Percentiles rank a stretch among this genome's conserved stretches.
Evolutionary conservation across 2,888 invertebrate species (phyloP).

Genomic region (Ommatoiulus sabulosus): DNA sequence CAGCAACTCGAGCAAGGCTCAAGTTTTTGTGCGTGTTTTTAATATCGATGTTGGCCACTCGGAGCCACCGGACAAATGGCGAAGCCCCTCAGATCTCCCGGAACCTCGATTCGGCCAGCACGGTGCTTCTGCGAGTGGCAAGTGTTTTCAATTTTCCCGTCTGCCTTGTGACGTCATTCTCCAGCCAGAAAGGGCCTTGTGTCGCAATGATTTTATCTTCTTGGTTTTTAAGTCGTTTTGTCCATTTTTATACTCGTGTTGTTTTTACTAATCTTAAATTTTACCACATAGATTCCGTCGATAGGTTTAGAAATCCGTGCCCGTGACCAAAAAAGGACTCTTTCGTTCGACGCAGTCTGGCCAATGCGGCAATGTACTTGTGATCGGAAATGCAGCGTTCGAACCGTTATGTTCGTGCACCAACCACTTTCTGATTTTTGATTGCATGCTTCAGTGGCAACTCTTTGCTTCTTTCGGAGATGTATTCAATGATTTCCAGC

Average conservation of each 20-base stretch:
- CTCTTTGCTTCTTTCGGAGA: background rate
- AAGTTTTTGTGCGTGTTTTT: background rate
- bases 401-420: background rate
- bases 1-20: background rate
- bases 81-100: background rate
- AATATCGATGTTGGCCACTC: background rate
- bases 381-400: background rate
- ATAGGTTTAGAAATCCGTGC: background rate
- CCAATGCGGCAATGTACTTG: no score
- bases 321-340: background rate
- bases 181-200: background rate
- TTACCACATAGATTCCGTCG: constrained; percentile 39
- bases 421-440: background rate
- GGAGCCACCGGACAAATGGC: background rate
- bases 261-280: constrained; percentile 30
- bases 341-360: background rate
- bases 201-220: background rate
- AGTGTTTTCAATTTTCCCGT: background rate
- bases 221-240: constrained; percentile 43
- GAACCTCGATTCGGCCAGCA: background rate
- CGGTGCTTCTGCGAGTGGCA: background rate
- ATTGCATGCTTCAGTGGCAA: background rate
- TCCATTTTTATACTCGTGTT: constrained; percentile 43
- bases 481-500: background rate
- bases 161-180: background rate